These are phyloP conservation scores for Pachycephus smyrnensis DNA, from an alignment of 2,888 invertebrate species.

Conservation along the genomic window DNA sequence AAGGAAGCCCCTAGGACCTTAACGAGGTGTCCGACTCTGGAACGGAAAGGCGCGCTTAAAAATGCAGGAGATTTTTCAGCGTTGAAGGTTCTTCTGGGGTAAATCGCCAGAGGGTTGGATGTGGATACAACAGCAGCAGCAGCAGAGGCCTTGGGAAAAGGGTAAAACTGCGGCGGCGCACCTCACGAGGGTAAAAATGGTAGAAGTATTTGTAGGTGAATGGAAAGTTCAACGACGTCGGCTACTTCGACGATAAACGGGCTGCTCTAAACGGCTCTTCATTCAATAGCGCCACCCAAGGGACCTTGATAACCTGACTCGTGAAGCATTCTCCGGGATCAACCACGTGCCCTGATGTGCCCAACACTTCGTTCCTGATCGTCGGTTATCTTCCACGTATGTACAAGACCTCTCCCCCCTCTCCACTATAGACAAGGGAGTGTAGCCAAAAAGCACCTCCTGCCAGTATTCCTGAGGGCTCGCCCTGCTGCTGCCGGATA, in stretches of 20 bases:
- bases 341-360: too few species aligned
- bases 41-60: conserved; percentile 9
- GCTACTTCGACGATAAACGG: conserved; percentile 48
- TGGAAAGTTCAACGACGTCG: conserved; percentile 44
- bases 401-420: too few species aligned
- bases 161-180: neutral
- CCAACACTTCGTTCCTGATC: too few species aligned
- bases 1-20: neutral
- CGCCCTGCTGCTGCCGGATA: too few species aligned
- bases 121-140: conserved; percentile 1
- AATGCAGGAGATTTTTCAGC: conserved; percentile 21
- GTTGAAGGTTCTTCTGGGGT: too few species aligned
- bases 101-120: conserved; percentile 1
- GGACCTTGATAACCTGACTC: conserved; percentile 54
- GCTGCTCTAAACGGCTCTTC: conserved; percentile 49
- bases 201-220: neutral
- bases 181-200: too few species aligned
- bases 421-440: too few species aligned
- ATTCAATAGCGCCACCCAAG: conserved; percentile 46
- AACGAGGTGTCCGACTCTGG: conserved; percentile 7
- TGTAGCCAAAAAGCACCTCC: too few species aligned
- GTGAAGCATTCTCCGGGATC: conserved; percentile 13
- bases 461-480: too few species aligned
- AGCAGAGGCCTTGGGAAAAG: conserved; percentile 17
- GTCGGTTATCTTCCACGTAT: too few species aligned